A percentile compares a stretch with the other conserved stretches of the same genome.
Evolutionary conservation across 2,797 vertebrate genomes (phyloP).

Genomic region (Sebastolobus altivelis): DNA sequence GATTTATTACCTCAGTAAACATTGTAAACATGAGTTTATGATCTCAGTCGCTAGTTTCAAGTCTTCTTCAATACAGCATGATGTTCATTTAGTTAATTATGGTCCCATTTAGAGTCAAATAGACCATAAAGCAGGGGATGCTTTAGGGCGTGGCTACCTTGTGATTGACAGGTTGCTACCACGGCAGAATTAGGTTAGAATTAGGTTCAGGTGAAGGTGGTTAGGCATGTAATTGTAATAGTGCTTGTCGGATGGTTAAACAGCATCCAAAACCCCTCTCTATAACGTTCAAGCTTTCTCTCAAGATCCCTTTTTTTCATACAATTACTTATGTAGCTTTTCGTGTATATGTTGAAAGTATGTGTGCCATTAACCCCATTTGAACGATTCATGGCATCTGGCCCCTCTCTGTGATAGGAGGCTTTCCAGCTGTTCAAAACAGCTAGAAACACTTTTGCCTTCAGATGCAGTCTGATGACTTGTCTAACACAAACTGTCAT

Average conservation of each 20-base stretch:
- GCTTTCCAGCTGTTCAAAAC: background rate
- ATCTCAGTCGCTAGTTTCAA: no score
- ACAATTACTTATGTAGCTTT: background rate
- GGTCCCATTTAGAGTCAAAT: no score
- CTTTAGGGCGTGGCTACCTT: no score
- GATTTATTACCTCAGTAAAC: no score
- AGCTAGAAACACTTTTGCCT: background rate
- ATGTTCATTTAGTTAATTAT: no score
- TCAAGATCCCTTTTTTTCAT: background rate
- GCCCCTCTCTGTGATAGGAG: background rate
- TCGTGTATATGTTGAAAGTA: background rate
- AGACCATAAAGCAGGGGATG: no score
- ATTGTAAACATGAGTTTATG: no score
- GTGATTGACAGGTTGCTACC: no score
- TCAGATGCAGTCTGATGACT: background rate
- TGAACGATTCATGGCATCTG: rapidly evolving
- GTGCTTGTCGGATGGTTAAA: background rate
- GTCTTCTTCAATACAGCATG: no score
- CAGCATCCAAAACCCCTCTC: background rate
- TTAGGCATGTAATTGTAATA: background rate
- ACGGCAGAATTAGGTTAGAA: no score
- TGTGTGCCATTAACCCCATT: background rate
- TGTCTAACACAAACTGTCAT: background rate
- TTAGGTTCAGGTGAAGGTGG: background rate
- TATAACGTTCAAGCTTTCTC: background rate